These are phyloP conservation scores for Drosophila subquinaria DNA, from an alignment of 2,888 invertebrate genomes.

Conservation along the genomic window DNA sequence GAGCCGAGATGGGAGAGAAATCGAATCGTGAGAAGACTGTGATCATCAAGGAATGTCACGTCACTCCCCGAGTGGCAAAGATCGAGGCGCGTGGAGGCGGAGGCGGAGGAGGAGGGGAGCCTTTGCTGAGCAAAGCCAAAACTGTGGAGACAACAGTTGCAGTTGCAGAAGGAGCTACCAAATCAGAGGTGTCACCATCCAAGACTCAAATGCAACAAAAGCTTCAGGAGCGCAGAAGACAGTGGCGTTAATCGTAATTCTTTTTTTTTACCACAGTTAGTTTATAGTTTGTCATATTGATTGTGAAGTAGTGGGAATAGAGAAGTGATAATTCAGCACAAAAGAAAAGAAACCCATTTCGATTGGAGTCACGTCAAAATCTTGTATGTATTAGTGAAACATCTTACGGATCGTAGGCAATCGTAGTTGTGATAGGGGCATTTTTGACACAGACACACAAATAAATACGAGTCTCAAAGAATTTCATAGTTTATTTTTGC, in stretches of 20 bases:
- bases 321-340: background rate
- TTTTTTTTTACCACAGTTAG: constrained; percentile 8
- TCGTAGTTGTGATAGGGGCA: too few species aligned
- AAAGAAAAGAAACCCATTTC: background rate
- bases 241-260: constrained; percentile 42
- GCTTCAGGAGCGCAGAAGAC: constrained; percentile 22
- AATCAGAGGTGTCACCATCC: constrained; percentile 4
- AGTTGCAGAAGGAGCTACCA: background rate
- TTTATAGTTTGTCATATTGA: constrained; percentile 5
- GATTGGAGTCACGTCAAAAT: constrained; percentile 1
- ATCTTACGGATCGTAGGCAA: background rate
- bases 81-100: background rate
- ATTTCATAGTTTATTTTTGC: too few species aligned
- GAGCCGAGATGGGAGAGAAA: background rate
- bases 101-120: background rate
- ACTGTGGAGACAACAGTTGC: background rate
- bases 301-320: constrained; percentile 1
- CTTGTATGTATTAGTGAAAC: background rate
- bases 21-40: background rate
- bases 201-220: constrained; percentile 34
- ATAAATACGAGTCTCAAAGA: background rate
- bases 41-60: constrained; percentile 3
- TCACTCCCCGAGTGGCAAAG: constrained; percentile 1
- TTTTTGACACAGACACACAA: background rate
- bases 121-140: background rate